A percentile compares a stretch with the other conserved stretches of the same genome.
Evolutionary conservation across 2,113 vertebrate species (phyloP).

Genomic region (Asarcornis scutulata): DNA sequence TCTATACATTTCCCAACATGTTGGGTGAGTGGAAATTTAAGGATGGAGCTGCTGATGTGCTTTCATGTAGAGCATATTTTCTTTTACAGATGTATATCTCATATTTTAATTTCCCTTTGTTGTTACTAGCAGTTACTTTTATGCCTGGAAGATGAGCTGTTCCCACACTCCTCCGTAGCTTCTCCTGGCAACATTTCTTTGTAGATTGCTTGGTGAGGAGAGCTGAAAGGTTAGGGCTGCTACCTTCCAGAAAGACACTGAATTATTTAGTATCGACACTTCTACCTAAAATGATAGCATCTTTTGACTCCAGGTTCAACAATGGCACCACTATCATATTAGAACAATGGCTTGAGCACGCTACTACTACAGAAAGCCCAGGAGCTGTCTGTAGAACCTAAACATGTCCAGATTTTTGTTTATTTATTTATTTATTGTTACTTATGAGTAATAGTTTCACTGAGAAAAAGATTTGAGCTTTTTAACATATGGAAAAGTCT

Average conservation of each 20-base stretch:
- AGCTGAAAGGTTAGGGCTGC: conserved; percentile 27
- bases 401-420: background rate
- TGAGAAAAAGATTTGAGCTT: background rate
- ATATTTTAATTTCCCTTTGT: conserved; percentile 46
- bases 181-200: conserved; percentile 50
- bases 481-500: background rate
- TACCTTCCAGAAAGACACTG: conserved; percentile 21
- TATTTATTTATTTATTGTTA: background rate
- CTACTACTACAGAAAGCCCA: background rate
- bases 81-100: conserved; percentile 11
- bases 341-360: background rate
- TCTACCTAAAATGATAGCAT: background rate
- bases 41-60: conserved; percentile 23
- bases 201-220: background rate
- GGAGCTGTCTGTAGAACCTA: background rate
- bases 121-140: conserved; percentile 31
- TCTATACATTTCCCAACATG: background rate
- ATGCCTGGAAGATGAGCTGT: background rate
- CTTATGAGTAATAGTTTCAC: background rate
- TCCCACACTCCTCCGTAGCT: conserved; percentile 1
- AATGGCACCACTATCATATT: background rate
- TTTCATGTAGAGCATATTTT: conserved; percentile 55
- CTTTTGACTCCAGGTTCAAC: background rate
- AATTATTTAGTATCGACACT: conserved; percentile 44
- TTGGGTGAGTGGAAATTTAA: conserved; percentile 32